A percentile compares a stretch with the other conserved stretches of the same genome.
phyloP scores from a whole-genome alignment of 2,888 invertebrate genomes.

The Halictus ligatus region DNA sequence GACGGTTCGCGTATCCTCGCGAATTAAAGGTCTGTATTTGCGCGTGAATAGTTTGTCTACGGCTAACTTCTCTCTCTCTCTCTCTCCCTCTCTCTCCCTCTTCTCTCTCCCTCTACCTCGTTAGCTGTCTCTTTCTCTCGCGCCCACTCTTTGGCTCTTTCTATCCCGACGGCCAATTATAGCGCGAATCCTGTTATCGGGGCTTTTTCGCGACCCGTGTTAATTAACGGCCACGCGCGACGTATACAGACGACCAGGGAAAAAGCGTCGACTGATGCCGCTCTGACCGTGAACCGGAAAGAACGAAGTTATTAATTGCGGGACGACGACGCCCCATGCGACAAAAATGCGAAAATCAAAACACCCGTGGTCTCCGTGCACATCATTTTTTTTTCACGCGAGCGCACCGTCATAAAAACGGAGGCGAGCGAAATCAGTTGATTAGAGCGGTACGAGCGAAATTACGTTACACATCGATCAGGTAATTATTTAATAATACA shows the following conservation, averaged over 20 bases:
- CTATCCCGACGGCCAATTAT: constrained; percentile 19
- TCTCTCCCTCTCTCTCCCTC: background rate
- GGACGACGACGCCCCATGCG: background rate
- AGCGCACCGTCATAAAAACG: background rate
- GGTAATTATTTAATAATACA: background rate
- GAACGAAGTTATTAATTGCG: constrained; percentile 26
- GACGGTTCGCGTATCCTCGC: constrained; percentile 32
- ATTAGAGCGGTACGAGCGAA: background rate
- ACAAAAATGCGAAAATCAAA: constrained; percentile 1
- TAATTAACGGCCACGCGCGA: constrained; percentile 15
- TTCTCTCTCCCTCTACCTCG: background rate
- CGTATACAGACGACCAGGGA: background rate
- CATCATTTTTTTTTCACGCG: background rate
- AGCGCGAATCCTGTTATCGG: background rate
- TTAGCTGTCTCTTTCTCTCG: background rate
- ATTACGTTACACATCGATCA: background rate
- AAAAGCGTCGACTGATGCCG: background rate
- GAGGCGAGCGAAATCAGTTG: background rate
- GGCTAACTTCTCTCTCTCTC: background rate
- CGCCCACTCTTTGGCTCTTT: background rate
- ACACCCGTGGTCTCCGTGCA: background rate
- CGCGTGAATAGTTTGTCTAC: background rate
- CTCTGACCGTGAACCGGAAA: constrained; percentile 12
- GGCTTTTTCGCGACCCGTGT: constrained; percentile 8
- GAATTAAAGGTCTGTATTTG: constrained; percentile 32